Evolutionary conservation across 2,113 vertebrate genomes (phyloP).

Genomic region (Aldabrachelys gigantea): DNA sequence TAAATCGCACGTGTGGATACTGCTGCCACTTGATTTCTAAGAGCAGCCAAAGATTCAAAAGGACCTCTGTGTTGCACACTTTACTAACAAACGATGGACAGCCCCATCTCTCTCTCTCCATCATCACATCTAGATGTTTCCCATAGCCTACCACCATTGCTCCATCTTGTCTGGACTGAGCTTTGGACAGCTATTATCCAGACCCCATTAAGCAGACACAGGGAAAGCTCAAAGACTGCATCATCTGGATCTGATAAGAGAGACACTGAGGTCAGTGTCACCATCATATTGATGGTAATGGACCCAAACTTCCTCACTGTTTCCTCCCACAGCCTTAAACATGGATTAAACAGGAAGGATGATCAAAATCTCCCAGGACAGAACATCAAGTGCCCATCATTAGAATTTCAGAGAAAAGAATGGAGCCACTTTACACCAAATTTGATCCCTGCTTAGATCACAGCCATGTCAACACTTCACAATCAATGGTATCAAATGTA

Average conservation of each 20-base stretch:
- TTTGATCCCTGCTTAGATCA: not conserved
- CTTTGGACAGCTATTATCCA: not conserved
- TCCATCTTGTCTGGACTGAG: not conserved
- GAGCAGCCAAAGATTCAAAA: not conserved
- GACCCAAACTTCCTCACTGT: not conserved
- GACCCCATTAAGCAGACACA: not conserved
- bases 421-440: not conserved
- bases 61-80: not conserved
- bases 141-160: not conserved
- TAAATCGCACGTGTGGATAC: not conserved
- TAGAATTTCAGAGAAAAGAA: not conserved
- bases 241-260: not conserved
- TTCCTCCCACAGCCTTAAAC: not conserved
- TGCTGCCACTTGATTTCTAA: not conserved
- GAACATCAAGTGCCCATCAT: not conserved
- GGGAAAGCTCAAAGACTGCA: not conserved
- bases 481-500: not conserved
- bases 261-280: not conserved
- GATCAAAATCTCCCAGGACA: not conserved
- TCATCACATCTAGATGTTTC: not conserved
- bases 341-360: not conserved
- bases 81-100: not conserved
- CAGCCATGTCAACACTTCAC: not conserved
- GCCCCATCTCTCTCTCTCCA: not conserved
- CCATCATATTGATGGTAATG: not conserved